Percentiles rank a stretch among this genome's conserved stretches.
phyloP scores from a whole-genome alignment of 2,888 invertebrate species.

The Volucella inflata region DNA sequence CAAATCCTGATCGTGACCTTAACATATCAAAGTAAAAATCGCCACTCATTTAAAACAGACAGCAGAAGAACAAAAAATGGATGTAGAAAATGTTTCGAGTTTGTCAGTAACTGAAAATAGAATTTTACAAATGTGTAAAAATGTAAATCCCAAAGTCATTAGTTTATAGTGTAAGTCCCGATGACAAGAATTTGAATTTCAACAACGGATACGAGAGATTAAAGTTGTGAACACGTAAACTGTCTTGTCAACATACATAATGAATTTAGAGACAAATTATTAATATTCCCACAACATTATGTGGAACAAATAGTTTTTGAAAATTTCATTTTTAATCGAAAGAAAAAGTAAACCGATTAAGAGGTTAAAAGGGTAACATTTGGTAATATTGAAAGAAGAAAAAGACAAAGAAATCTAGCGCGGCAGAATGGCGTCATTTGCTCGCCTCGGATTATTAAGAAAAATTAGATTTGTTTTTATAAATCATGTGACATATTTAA shows the following conservation, averaged over 20 bases:
- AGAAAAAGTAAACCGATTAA: slow-evolving; percentile 11
- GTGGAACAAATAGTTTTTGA: background rate
- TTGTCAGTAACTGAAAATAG: slow-evolving; percentile 6
- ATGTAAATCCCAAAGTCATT: slow-evolving; percentile 30
- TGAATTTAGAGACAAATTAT: slow-evolving; percentile 52
- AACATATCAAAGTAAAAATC: background rate
- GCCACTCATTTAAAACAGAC: background rate
- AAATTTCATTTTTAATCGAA: background rate
- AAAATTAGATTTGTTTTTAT: slow-evolving; percentile 17
- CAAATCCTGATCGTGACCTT: slow-evolving; percentile 51
- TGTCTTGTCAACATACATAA: slow-evolving; percentile 67
- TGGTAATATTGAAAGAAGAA: background rate
- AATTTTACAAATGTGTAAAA: slow-evolving; percentile 1
- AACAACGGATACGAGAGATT: slow-evolving; percentile 28
- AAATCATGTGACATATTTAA: slow-evolving; percentile 40
- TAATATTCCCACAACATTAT: slow-evolving; percentile 43
- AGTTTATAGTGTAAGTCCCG: slow-evolving; percentile 34
- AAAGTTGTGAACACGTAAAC: slow-evolving; percentile 47
- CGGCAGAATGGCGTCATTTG: slow-evolving; percentile 13
- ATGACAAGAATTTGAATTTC: slow-evolving; percentile 38
- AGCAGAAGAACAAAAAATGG: slow-evolving; percentile 19
- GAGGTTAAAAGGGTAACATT: slow-evolving; percentile 27
- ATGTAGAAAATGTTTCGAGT: slow-evolving; percentile 1
- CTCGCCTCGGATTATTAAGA: slow-evolving; percentile 18
- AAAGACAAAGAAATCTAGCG: background rate